Evolutionary conservation across 2,888 invertebrate species (phyloP), one percentile per base, ranked within the genome.

Genomic region (Protonemura montana): DNA sequence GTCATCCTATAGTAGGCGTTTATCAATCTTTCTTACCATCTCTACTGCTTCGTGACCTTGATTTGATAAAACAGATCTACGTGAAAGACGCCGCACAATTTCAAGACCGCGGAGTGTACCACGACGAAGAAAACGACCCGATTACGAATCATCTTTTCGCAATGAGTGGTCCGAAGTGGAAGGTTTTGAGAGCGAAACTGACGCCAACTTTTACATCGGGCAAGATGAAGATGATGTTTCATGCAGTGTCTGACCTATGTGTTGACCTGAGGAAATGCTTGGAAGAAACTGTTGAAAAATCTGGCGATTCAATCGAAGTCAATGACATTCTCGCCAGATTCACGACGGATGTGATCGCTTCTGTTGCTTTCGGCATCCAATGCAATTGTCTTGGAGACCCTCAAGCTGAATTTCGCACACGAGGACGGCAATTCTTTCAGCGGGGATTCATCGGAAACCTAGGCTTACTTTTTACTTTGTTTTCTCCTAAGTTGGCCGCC

Each of bases 161-260:
- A 0, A 88, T 92, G 86, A 92, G 91, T 87, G 92, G 92, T 86
- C 91, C 92, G 0, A 91, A 91, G 0, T 94, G 94, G 94, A 93
- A 92, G 88, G 90, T 90, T 76, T 89, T 93, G 25, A 90, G 94
- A 29, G 89, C 91, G 0, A 93, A 93, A 88, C 89, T 94, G 41
- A 92, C 93, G 0, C 93, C 93, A 0, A 92, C 92, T 0, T 92
- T 94, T 89, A 93, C 93, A 0, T 91, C 92, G 0, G 93, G 93
- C 27, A 94, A 93, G 89, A 90, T 94, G 86, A 93, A 92, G 89
- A 90, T 89, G 78, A 93, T 94, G 93, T 91, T 92, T 30, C 91
- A 91, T 0, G 89, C 93, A 42, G 91, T 93, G 89, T 88, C 90
- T 76, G 91, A 92, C 82, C 93, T 94, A 86, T 91, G 91, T 41